Evolutionary conservation across 1,140 invertebrate genomes (phyloP).

Genomic region (Aphelinus atriplicis): DNA sequence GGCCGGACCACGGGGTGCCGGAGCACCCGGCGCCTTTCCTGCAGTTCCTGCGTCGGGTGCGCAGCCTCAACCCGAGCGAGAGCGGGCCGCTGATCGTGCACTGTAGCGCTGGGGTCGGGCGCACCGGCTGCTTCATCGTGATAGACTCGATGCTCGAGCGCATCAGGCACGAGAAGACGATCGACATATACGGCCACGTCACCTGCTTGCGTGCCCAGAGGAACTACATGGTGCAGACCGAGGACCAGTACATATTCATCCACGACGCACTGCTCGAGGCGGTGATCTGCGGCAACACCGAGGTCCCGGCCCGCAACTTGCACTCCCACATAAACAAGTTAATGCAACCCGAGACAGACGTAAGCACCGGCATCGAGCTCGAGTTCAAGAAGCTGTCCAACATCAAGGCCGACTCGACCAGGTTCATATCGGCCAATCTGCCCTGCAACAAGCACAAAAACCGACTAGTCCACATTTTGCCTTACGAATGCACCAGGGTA

Average conservation of each 20-base stretch:
- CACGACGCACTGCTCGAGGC: slow-evolving; percentile 97
- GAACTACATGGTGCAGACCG: slow-evolving; percentile 98
- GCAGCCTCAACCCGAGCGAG: slow-evolving; percentile 88
- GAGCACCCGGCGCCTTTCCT: slow-evolving; percentile 98
- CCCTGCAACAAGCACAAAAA: slow-evolving; percentile 99
- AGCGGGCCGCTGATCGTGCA: slow-evolving; percentile 95
- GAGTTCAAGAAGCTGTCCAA: slow-evolving; percentile 98
- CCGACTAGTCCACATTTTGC: slow-evolving; percentile 95
- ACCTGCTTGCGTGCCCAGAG: slow-evolving; percentile 96
- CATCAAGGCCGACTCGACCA: slow-evolving; percentile 92
- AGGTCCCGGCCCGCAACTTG: slow-evolving; percentile 90
- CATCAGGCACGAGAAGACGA: slow-evolving; percentile 93
- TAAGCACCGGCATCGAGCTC: slow-evolving; percentile 95
- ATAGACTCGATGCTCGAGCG: slow-evolving; percentile 97
- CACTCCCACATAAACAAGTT: slow-evolving; percentile 95
- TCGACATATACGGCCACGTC: slow-evolving; percentile 99
- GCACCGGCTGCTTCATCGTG: slow-evolving; percentile 98
- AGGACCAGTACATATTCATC: slow-evolving; percentile 99
- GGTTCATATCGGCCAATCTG: slow-evolving; percentile 95
- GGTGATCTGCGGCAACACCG: slow-evolving; percentile 91
- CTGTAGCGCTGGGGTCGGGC: slow-evolving; percentile 96
- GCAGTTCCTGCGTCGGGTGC: slow-evolving; percentile 94
- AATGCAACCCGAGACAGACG: slow-evolving; percentile 83
- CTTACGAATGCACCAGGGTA: slow-evolving; percentile 95
- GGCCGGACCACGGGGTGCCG: slow-evolving; percentile 99